Base-by-base conservation (phyloP, 2,797 vertebrate species). In the Nothura maculosa region DNA sequence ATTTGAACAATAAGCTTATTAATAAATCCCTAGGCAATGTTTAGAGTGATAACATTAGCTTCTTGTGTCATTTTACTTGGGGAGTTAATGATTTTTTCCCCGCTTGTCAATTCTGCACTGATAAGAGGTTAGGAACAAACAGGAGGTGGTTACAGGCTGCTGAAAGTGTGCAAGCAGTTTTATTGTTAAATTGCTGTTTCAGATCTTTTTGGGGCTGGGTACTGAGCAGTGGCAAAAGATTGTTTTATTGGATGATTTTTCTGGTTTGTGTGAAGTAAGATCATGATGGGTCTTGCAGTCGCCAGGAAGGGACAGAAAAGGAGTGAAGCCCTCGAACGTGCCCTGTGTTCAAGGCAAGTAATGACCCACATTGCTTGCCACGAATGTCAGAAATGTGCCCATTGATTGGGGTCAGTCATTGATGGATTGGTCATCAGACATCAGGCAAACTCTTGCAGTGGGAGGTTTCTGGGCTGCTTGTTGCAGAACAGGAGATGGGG, bases 1-100 rank as follows among this genome's bases (percentile, higher is more conserved):
- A 92, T 94, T 96, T 96, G 82, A 95, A 78, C 92, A 43, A 50
- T 76, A 95, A 92, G 36, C 84, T 84, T 95, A 89, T 91, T 88
- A 94, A 95, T 92, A 94, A 93, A 95, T 92, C 94, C 60, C 89
- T 80, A 67, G 42, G 75, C 72, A 81, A 50, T 73, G 57, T 62
- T 94, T 50, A 92, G 42, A 34, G 48, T 83, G 80, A 83, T 85
- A 77, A 82, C 27, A 80, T 68, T 86, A 79, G 34, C 45, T 94
- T 45, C 34, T 15, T 88, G 45, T 92, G 66, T 24, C 21, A 25
- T 81, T 91, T 95, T 63, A 75, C 90, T 74, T 80, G 61, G 63
- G 77, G 24, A 79, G 40, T 28, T 91, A 94, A 91, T 54, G 28
- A 81, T 85, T 87, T 62, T 22, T 86, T 62, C 36, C 6, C 18